Base-by-base conservation (phyloP, 2,888 invertebrate species). In the Incurvaria masculella region DNA sequence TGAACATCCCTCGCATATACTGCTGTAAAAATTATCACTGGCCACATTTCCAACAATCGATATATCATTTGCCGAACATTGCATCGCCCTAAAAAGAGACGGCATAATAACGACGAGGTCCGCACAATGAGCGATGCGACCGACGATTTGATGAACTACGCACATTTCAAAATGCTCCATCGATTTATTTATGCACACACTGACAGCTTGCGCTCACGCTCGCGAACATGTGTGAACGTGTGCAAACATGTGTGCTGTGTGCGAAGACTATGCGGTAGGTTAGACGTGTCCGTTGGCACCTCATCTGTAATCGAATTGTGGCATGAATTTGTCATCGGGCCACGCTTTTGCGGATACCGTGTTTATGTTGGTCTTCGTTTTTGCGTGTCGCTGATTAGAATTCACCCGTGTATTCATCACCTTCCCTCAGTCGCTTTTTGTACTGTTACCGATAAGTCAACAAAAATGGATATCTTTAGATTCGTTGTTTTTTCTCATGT, bases 61-160 rank as follows among this genome's bases (percentile, higher is more conserved):
- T n/a, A n/a, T n/a, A n/a, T n/a, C n/a, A n/a, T n/a, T n/a, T n/a
- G n/a, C n/a, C n/a, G n/a, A n/a, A n/a, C n/a, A n/a, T n/a, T n/a
- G n/a, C n/a, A n/a, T n/a, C n/a, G n/a, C n/a, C n/a, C n/a, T n/a
- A n/a, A n/a, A n/a, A n/a, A 33, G 33, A 33, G 33, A 8, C 33
- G 33, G 33, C 6, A 33, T 33, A 33, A 33, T 33, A 33, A 33
- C 33, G 33, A 33, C 33, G 33, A 33, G 33, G 14, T 33, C 33
- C 33, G 21, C 21, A 61, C 65, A 66, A 63, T 71, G 69, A 69
- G 64, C 65, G 68, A 71, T 69, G 66, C 61, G 65, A 59, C 61
- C 65, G 65, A 68, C 66, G 65, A 69, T 70, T 69, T 71, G 72
- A 70, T 68, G 67, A 68, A 71, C 65, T 63, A 59, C 61, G 56